Evolutionary conservation across 2,113 vertebrate genomes (phyloP).

Genomic region (Podilymbus podiceps): DNA sequence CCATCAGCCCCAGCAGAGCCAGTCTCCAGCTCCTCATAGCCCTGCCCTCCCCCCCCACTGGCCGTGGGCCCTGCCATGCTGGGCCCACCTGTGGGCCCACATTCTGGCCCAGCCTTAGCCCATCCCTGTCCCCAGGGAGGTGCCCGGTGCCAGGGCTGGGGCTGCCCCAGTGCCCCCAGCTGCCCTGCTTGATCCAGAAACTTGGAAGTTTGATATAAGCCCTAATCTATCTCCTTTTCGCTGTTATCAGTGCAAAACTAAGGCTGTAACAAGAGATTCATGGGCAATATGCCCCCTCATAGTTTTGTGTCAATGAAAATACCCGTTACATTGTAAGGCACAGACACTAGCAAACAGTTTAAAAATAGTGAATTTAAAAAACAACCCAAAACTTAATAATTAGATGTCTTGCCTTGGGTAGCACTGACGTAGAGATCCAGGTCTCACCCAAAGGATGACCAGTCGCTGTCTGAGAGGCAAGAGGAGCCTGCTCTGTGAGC

Average conservation of each 20-base stretch:
- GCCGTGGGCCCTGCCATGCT: rapidly evolving
- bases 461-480: background rate
- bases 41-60: rapidly evolving
- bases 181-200: background rate
- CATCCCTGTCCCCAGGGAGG: too few relatives aligned
- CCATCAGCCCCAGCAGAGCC: background rate
- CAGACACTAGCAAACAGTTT: background rate
- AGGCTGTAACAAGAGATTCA: background rate
- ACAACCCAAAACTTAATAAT: background rate
- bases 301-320: background rate
- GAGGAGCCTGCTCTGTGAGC: background rate
- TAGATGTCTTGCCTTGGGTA: background rate
- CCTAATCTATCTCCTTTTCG: background rate
- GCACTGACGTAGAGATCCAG: background rate
- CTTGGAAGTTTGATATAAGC: background rate
- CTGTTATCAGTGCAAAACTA: background rate
- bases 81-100: too few relatives aligned
- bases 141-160: rapidly evolving
- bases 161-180: background rate
- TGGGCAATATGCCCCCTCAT: rapidly evolving
- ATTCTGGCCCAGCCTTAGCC: rapidly evolving
- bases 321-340: background rate
- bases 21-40: background rate
- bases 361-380: background rate
- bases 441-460: background rate